A percentile compares a stretch with the other conserved stretches of the same genome.
Evolutionary conservation across 2,797 vertebrate species (phyloP).

Genomic region (Amphiprion clarkii): DNA sequence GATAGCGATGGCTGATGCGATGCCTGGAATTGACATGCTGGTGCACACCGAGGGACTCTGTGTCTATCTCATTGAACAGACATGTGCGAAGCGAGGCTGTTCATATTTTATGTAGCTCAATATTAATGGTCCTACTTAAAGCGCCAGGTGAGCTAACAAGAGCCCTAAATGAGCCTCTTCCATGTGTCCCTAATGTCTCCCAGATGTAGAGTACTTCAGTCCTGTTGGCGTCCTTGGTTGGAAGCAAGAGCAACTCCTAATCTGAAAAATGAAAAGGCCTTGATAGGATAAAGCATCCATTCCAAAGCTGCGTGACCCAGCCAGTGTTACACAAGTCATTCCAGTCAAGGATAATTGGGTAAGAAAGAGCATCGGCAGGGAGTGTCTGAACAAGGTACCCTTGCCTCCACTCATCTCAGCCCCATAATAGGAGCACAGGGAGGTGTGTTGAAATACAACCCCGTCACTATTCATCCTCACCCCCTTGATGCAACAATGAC

Average conservation of each 20-base stretch:
- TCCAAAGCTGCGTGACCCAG: conserved; percentile 68
- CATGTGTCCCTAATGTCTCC: conserved; percentile 78
- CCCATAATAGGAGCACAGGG: conserved; percentile 63
- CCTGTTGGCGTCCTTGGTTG: conserved; percentile 71
- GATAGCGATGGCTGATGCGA: conserved; percentile 73
- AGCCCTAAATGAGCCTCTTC: conserved; percentile 79
- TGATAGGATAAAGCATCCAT: conserved; percentile 72
- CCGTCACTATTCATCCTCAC: conserved; percentile 76
- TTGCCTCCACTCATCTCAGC: conserved; percentile 64
- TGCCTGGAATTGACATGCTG: conserved; percentile 55
- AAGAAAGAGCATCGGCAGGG: conserved; percentile 72
- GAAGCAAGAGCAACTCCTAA: conserved; percentile 59
- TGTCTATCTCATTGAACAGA: conserved; percentile 57
- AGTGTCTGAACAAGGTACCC: conserved; percentile 76
- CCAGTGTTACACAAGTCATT: conserved; percentile 70
- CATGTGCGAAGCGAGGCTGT: conserved; percentile 57
- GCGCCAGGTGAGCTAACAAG: conserved; percentile 82
- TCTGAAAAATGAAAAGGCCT: conserved; percentile 78
- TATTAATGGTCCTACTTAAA: conserved; percentile 79
- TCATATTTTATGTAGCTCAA: conserved; percentile 76
- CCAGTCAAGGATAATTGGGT: conserved; percentile 76
- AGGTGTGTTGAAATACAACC: conserved; percentile 79
- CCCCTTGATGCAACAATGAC: conserved; percentile 78
- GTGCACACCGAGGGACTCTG: conserved; percentile 47
- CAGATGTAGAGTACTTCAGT: conserved; percentile 73